Evolutionary conservation across 1,140 invertebrate genomes (phyloP), one percentile per base, ranked within the genome.

Genomic region (Pemphigus obesinymphae): DNA sequence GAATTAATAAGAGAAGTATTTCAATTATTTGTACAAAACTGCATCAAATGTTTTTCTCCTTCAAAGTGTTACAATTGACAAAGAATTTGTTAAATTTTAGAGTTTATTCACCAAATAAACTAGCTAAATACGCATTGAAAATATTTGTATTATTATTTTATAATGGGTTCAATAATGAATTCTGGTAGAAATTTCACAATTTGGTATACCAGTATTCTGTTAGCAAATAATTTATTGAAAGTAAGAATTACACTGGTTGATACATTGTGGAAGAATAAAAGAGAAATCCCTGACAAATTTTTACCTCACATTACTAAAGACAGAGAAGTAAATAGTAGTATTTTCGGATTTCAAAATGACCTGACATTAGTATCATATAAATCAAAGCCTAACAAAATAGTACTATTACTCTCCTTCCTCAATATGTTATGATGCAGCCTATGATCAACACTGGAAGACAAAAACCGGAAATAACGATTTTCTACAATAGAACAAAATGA

Each of bases 111-210:
- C 80, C 40, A 2, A 82, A 68, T 68, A 82, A 82, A 15, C 76
- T 55, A 86, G 84, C 82, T 37, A 87, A 87, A 84, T 89, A 88
- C 85, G 89, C 87, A n/a, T 85, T 88, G 63, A 89, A 89, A 85
- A 83, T 87, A 82, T 87, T 85, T 84, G 83, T 83, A 73, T 73
- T 87, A 37, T 83, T 82, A 81, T 55, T n/a, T n/a, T n/a, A n/a
- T 86, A 11, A 61, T 85, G 50, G 53, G 83, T 53, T 82, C 83
- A 17, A 84, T 85, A 55, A 78, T 83, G 82, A 61, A 83, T 34
- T 84, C 83, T 81, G 82, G 83, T 6, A 68, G 85, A 82, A 86
- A 85, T 72, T 66, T 85, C 23, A 86, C 85, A 11, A 84, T 29
- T 17, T 55, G 66, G 26, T 40, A 34, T 61, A 75, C 82, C 26